Percentiles rank a stretch among this genome's conserved stretches.
Evolutionary conservation across 2,888 invertebrate genomes (phyloP).

Genomic region (Lymantria dispar): DNA sequence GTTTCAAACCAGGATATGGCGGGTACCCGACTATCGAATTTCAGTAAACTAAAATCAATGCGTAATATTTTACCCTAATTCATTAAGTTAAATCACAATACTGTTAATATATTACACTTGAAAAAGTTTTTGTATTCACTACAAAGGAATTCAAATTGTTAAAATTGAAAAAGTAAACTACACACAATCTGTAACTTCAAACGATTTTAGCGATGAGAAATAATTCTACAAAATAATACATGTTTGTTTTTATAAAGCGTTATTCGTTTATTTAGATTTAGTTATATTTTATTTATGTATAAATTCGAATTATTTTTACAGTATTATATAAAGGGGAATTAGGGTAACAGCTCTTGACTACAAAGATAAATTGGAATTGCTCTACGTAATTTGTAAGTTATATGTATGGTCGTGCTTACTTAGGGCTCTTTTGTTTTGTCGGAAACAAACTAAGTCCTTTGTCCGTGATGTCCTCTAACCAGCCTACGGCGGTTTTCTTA

Average conservation of each 20-base stretch:
- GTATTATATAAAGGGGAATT: constrained; percentile 29
- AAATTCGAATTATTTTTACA: constrained; percentile 27
- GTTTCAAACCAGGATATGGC: constrained; percentile 29
- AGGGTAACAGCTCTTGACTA: constrained; percentile 43
- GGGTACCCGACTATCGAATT: constrained; percentile 11
- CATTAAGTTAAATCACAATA: not conserved
- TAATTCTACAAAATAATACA: too few species aligned
- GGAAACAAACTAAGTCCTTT: constrained; percentile 68
- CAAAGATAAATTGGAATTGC: constrained; percentile 54
- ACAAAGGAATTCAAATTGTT: too few species aligned
- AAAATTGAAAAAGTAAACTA: too few species aligned
- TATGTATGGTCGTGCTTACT: constrained; percentile 61
- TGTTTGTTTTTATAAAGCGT: too few species aligned
- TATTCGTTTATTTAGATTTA: not conserved
- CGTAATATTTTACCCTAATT: constrained; percentile 12
- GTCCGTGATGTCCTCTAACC: constrained; percentile 44
- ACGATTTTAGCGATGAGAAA: not conserved
- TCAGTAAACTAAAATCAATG: constrained; percentile 1
- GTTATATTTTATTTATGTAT: not conserved
- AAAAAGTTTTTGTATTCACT: not conserved
- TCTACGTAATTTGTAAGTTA: constrained; percentile 55
- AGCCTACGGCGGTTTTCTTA: constrained; percentile 66
- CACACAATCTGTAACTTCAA: not conserved
- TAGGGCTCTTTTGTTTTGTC: constrained; percentile 64
- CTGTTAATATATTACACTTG: not conserved